Percentiles rank a stretch among this genome's conserved stretches.
Conservation (phyloP, 2,113 vertebrate species). For the Donacobius atricapilla region DNA sequence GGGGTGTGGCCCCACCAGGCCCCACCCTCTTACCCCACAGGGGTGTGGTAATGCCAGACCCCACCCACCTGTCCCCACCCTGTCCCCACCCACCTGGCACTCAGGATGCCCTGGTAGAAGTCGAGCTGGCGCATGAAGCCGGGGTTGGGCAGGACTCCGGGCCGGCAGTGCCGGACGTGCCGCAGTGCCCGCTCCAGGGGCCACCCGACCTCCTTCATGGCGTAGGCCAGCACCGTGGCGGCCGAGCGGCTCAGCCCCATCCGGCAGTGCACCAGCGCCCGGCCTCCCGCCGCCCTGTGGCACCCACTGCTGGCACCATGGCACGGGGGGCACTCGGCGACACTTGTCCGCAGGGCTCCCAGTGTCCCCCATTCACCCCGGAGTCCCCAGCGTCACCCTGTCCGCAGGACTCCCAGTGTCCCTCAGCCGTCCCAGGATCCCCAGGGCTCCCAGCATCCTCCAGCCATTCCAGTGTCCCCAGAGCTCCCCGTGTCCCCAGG, state of each 20-base stretch:
- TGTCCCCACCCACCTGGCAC: constrained; percentile 78
- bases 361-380: fast-evolving
- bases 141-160: constrained; percentile 85
- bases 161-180: constrained; percentile 80
- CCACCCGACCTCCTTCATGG: constrained; percentile 92
- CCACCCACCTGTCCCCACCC: not conserved
- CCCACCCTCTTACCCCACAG: fast-evolving
- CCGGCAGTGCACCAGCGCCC: constrained; percentile 90
- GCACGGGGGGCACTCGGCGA: fast-evolving
- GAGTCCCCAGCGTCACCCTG: too few species aligned
- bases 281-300: constrained; percentile 76
- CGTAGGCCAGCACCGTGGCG: constrained; percentile 88
- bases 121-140: constrained; percentile 92
- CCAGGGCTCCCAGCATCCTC: not conserved
- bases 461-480: not conserved
- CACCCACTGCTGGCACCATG: not conserved
- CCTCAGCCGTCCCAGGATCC: too few species aligned
- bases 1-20: fast-evolving
- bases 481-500: not conserved
- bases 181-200: constrained; percentile 78
- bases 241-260: constrained; percentile 95
- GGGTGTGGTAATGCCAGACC: not conserved
- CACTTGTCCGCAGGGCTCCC: not conserved
- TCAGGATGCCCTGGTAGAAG: constrained; percentile 91
- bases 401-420: fast-evolving